Evolutionary conservation across 2,888 invertebrate genomes (phyloP), one percentile per base, ranked within the genome.

Genomic region (Drosophila multiciliata): DNA sequence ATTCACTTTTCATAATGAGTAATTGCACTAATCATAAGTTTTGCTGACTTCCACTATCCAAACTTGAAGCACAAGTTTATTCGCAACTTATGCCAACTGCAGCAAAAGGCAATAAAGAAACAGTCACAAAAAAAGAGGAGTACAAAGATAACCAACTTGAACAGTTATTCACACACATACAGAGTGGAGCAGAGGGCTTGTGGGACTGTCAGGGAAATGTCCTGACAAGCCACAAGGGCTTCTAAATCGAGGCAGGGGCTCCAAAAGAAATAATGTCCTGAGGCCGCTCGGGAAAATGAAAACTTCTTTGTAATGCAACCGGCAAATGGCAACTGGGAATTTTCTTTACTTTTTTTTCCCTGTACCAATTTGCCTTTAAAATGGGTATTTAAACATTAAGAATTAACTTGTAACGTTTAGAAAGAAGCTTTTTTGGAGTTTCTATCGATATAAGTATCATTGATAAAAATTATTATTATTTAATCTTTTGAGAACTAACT

Each of bases 281-380:
- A 74, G 90, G 86, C 86, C 69, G 67, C 78, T 45, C 53, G 66
- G 89, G 82, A 80, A 90, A 86, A 90, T 88, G 86, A 86, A 86
- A 86, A 88, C 80, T 82, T 90, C 83, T 86, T 90, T 86, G 90
- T 80, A 85, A 81, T 74, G 82, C 78, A 78, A 61, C 70, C 64
- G 64, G 74, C 70, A 60, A 66, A 80, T 64, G 80, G 72, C 59
- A 66, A 83, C 45, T 64, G 72, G 72, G 53, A 67, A 83, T 45
- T 65, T 82, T 69, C 40, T 50, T 12, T 38, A 11, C 42, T 54
- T 35, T 29, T 40, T 23, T 29, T 12, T 9, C 17, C 5, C 11
- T 52, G 23, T 38, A 11, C 38, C 49, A 15, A 9, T 42, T 20
- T 32, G 29, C n/a, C 7, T 33, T 45, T 45, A 3, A 35, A n/a